A percentile compares a stretch with the other conserved stretches of the same genome.
phyloP scores from a whole-genome alignment of 64 coral and sea anemone species.

The Catalaphyllia jardinei region DNA sequence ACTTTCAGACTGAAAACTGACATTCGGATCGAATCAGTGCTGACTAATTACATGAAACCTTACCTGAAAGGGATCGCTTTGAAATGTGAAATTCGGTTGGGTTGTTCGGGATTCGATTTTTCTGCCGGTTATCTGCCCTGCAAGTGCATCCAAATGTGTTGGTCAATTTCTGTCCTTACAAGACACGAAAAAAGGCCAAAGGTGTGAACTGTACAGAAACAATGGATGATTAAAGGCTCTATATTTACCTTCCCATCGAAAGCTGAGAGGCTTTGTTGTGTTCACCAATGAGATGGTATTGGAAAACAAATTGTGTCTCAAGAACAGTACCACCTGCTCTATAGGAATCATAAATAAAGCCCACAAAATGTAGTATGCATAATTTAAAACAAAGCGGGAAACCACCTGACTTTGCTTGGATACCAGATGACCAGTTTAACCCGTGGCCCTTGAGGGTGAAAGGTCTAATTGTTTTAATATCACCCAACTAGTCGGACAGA shows the following conservation, averaged over 20 bases:
- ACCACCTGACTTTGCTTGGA: too few relatives aligned
- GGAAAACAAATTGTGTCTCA: not conserved
- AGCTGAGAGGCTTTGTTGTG: slow-evolving; percentile 14
- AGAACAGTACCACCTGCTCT: not conserved
- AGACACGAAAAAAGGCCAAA: not conserved
- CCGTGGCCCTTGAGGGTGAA: too few relatives aligned
- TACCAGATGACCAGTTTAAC: too few relatives aligned
- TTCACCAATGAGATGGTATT: not conserved
- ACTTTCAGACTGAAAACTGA: too few relatives aligned
- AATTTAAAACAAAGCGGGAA: not conserved
- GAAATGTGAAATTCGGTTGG: too few relatives aligned
- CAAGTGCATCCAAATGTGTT: not conserved
- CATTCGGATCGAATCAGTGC: too few relatives aligned
- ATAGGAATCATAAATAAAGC: not conserved
- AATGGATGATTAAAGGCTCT: not conserved
- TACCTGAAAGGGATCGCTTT: not conserved
- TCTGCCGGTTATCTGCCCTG: not conserved
- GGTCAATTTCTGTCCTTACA: not conserved
- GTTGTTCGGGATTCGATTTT: too few relatives aligned
- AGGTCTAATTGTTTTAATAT: too few relatives aligned
- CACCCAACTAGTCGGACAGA: too few relatives aligned
- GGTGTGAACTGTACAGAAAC: not conserved
- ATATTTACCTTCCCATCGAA: not conserved
- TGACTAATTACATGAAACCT: not conserved
- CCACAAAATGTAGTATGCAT: not conserved